Base-by-base conservation (phyloP, 2,888 invertebrate genomes). In the Lasioglossum morio region DNA sequence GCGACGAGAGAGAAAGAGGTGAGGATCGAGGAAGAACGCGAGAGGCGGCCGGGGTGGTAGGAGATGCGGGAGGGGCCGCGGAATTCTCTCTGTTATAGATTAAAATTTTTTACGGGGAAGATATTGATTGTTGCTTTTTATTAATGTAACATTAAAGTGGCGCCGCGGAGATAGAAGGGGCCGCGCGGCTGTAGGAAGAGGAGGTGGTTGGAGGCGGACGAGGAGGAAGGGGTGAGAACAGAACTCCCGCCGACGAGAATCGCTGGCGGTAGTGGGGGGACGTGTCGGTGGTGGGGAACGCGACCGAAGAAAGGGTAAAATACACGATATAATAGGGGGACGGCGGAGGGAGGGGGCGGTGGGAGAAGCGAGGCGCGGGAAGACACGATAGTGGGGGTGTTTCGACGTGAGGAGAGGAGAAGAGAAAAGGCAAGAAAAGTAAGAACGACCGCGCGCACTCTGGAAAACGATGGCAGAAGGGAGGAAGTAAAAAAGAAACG, bases 51-150 rank as follows among this genome's bases (percentile, higher is more conserved):
- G n/a, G n/a, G 63, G 78, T 77, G 85, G 78, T 81, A 82, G 81
- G 88, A 86, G 85, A 75, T 23, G 79, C 82, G 74, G 77, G 82
- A 84, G 85, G 84, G 82, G 87, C 83, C 84, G 66, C 73, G 82
- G 88, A 88, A 92, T 91, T 89, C 90, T 91, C 90, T 88, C 91
- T 93, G 94, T 94, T 95, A 95, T 95, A 94, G 94, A 94, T 94
- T 94, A 94, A 94, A 94, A 94, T 93, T 94, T 94, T 94, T 94
- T 94, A 93, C 94, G 90, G 93, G 92, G 92, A 94, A 95, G 95
- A 95, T 95, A 95, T 95, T 95, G 95, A 95, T 95, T 95, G 95
- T 95, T 95, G 94, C 95, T 95, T 95, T 95, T 94, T 94, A 95
- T 95, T 95, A 95, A 94, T 94, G 94, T 94, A 93, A 94, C 95